Evolutionary conservation across 2,113 vertebrate genomes (phyloP), one percentile per base, ranked within the genome.

Genomic region (Cercocebus atys): DNA sequence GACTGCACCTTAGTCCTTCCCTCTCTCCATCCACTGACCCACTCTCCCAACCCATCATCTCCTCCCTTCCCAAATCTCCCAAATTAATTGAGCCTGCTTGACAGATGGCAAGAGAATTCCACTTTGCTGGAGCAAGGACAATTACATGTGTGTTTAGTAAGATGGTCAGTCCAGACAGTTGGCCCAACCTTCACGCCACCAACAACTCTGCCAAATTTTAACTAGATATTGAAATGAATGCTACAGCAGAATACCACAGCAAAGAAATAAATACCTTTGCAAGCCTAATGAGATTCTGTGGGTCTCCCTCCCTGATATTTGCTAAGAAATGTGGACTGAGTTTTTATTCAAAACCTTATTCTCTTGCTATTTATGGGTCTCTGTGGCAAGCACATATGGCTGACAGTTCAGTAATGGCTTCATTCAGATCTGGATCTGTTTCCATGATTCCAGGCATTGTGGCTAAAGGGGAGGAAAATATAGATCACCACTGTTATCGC

Each of bases 21-120:
- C 43, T 57, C 70, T 61, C 55, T 95, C 91, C 86, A 85, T 78
- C 23, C 73, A n/a, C 43, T 25, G 73, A 90, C 25, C 18, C 35
- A 55, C 17, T 83, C 50, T 73, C 84, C 52, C 59, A 88, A 88
- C 18, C 40, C 75, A 20, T 23, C 18, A 27, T 25, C 32, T 64
- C 66, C 43, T 52, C 66, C 59, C 80, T 45, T 87, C 30, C 43
- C 75, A 79, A 68, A 82, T 81, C 83, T 80, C 11, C 0, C 12
- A 14, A 91, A 86, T 97, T 55, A 96, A 96, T 7, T 73, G 96
- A 93, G 47, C 76, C 97, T 97, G 97, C 32, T n/a, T 78, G 97
- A 97, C 98, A 98, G 97, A 98, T 97, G 98, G 97, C 96, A 96
- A 95, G 93, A 94, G 97, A 93, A 97, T 68, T 61, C 38, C 14